Conservation (phyloP, 2,113 vertebrate species). For the Tricholaema leucomelas region DNA sequence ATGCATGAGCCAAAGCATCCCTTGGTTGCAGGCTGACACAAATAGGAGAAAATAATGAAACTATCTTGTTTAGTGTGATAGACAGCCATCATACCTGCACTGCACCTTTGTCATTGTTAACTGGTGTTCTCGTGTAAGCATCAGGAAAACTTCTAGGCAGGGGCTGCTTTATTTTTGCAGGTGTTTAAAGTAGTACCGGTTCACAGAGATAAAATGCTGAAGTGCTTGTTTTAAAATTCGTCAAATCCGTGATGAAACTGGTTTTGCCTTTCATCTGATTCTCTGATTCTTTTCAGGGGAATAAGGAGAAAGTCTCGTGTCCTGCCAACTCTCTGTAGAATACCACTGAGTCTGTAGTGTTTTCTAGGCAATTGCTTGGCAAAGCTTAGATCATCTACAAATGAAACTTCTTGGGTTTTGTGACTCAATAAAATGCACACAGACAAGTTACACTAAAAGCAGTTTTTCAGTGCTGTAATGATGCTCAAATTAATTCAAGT, state of each 20-base stretch:
- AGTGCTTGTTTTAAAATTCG: background rate
- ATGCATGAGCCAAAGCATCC: background rate
- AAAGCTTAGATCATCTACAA: conserved; percentile 1
- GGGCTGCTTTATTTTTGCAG: background rate
- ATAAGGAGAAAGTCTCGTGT: background rate
- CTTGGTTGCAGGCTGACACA: background rate
- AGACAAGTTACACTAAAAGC: background rate
- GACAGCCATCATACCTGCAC: background rate
- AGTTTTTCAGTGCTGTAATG: conserved; percentile 38
- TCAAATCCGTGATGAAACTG: background rate
- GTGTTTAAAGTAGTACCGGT: background rate
- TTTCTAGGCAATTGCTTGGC: background rate
- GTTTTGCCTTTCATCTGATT: background rate
- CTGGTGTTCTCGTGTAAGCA: background rate
- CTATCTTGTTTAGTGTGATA: background rate
- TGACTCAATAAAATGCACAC: conserved; percentile 23
- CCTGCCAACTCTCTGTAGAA: background rate
- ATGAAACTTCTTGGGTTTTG: conserved; percentile 38
- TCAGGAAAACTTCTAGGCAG: background rate
- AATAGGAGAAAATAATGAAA: background rate
- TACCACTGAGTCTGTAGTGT: background rate
- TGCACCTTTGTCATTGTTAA: background rate
- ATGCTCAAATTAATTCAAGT: conserved; percentile 71
- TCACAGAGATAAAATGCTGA: background rate
- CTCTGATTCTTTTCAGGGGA: background rate